Evolutionary conservation across 30 jellyfish, hydroid and myxozoan genomes (phyloP), one percentile per base, ranked within the genome.

Genomic region (Phacellophora camtschatica): DNA sequence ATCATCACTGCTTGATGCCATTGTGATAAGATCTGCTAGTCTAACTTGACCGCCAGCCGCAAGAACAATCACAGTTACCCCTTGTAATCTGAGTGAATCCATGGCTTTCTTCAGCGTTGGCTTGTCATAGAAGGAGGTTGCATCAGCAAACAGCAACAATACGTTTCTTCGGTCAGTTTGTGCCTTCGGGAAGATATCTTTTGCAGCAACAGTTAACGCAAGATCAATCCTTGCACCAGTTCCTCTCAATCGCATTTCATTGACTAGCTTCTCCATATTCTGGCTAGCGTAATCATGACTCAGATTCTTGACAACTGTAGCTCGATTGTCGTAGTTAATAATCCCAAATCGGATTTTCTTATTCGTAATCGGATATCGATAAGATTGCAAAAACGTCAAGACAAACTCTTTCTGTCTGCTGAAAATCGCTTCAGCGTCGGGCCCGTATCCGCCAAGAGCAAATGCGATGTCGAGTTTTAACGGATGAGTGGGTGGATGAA

Each of bases 361-460:
- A 25, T 76, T 51, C 29, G 86, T 77, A 61, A 89, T 82, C 8
- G 85, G 93, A 37, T 82, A 67, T 20, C 75, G 93, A 58, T 55
- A 89, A 5, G 97, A 82, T n/a, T 82, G 87, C 45, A 89, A n/a
- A 69, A 89, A 89, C 0, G 88, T 66, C 3, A 7, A 20, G 53
- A 89, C 71, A 63, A 89, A 75, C 41, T 89, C 95, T 37, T 82
- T 89, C 59, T 89, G 97, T 43, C 74, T 67, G 37, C 58, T 25
- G 73, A 82, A 77, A 35, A 89, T 64, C 32, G 86, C 95, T 15
- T 69, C 82, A 7, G 95, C 93, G 50, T 89, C 97, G 11, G 89
- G 89, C 29, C 95, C 92, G 45, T 89, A 82, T 0, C 69, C 97
- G 9, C 97, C 97, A 32, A 89, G 75, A 58, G 96, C 96, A 61